phyloP scores from a whole-genome alignment of 2,797 vertebrate genomes.

The Spinibarbus caldwelli region DNA sequence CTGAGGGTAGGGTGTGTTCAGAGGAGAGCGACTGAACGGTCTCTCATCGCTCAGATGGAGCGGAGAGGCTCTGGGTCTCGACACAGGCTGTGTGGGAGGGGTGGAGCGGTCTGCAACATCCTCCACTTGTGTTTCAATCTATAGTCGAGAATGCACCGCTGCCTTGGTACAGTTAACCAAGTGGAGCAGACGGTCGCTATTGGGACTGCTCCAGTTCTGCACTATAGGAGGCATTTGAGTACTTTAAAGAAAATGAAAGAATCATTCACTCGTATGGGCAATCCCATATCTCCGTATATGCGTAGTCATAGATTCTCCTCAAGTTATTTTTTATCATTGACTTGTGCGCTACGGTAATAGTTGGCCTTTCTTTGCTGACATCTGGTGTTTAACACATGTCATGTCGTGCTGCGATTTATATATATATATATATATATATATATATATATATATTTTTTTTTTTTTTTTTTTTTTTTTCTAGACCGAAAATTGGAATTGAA shows the following conservation, averaged over 20 bases:
- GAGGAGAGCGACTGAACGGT: constrained; percentile 6
- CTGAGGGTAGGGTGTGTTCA: constrained; percentile 44
- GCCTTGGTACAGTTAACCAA: constrained; percentile 27
- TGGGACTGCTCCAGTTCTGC: neutral
- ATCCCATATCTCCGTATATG: neutral
- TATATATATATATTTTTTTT: too few species aligned
- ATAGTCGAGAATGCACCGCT: constrained; percentile 18
- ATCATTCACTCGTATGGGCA: neutral
- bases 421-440: too few species aligned
- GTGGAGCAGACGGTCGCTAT: constrained; percentile 12
- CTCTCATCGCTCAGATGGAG: constrained; percentile 30
- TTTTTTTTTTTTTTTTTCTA: neutral
- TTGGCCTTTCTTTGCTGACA: constrained; percentile 58
- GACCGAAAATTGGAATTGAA: neutral
- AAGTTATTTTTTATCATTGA: neutral
- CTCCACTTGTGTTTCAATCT: constrained; percentile 41
- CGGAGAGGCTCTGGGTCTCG: constrained; percentile 37
- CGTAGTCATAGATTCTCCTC: neutral
- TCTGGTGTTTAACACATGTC: constrained; percentile 58
- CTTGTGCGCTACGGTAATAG: neutral
- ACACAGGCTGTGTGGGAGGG: constrained; percentile 53
- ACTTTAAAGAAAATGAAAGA: neutral
- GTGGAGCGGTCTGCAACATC: constrained; percentile 56
- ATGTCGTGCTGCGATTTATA: neutral
- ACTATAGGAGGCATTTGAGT: neutral